phyloP scores from a whole-genome alignment of 2,797 vertebrate species.

The Chaetophractus vellerosus region DNA sequence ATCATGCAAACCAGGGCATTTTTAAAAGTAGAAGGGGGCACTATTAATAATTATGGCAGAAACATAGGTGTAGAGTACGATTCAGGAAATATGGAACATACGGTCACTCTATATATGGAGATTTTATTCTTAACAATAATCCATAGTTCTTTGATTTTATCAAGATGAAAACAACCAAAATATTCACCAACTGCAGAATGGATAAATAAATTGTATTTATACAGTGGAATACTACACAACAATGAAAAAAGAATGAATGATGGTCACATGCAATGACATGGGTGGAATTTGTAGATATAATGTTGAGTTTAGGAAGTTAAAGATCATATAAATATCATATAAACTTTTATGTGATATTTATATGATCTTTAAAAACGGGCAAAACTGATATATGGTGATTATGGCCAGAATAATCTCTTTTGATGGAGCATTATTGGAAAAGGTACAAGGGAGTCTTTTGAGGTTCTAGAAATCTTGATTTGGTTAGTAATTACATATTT shows the following conservation, averaged over 20 bases:
- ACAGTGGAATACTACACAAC: neutral
- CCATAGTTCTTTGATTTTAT: neutral
- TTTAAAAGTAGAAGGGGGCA: neutral
- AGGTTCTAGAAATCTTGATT: neutral
- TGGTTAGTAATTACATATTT: neutral
- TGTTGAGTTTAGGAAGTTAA: neutral
- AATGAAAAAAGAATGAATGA: neutral
- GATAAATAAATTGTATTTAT: neutral
- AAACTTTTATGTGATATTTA: neutral
- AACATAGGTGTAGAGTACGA: neutral
- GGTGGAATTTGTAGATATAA: neutral
- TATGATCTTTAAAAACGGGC: neutral
- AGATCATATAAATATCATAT: too few relatives aligned
- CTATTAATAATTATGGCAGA: neutral
- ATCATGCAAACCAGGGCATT: neutral
- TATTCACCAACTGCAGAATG: neutral
- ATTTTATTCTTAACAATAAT: neutral
- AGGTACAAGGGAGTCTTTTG: neutral
- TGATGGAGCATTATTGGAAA: neutral
- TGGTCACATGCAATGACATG: neutral
- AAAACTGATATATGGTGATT: neutral
- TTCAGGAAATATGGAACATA: neutral
- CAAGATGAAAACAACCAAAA: neutral
- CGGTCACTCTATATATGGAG: neutral
- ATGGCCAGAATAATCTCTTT: neutral